Conservation (phyloP, 2,888 invertebrate genomes). For the Chirona hameri region DNA sequence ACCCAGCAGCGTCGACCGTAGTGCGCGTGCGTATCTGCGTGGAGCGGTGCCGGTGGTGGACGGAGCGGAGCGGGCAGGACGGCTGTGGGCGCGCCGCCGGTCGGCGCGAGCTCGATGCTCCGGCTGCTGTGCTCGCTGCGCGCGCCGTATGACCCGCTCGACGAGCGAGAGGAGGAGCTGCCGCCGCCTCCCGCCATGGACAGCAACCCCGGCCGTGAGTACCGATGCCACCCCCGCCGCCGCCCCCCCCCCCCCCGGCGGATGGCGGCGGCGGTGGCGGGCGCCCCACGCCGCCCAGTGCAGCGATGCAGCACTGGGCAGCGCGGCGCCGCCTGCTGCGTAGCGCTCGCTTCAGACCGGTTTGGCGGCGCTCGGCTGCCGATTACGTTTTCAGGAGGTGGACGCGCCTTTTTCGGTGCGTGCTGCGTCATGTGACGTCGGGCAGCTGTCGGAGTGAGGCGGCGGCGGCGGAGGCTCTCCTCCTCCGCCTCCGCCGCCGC, state of each 20-base stretch:
- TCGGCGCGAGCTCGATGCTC: not conserved
- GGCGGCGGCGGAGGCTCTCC: not conserved
- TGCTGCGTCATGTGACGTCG: not conserved
- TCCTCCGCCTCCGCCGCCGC: not conserved
- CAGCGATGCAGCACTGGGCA: not conserved
- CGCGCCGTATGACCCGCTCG: conserved; percentile 5
- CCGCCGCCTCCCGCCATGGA: not conserved
- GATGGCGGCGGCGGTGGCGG: not conserved
- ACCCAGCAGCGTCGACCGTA: too few relatives aligned
- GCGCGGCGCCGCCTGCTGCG: not conserved
- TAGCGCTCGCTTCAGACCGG: not conserved
- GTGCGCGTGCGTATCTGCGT: too few relatives aligned
- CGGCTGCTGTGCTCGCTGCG: conserved; percentile 14
- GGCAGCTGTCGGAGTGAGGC: not conserved
- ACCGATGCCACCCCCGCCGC: not conserved
- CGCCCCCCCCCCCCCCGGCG: not conserved
- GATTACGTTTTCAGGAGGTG: not conserved
- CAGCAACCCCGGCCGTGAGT: not conserved
- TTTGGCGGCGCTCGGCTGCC: not conserved
- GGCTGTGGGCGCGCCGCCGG: not conserved
- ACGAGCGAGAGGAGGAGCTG: not conserved
- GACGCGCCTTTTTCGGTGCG: not conserved
- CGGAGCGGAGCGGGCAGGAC: too few relatives aligned
- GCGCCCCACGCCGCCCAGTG: not conserved
- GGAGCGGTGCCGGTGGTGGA: too few relatives aligned